These are phyloP conservation scores for Myripristis jacobus DNA, from an alignment of 2,797 vertebrate species.

Conservation along the genomic window DNA sequence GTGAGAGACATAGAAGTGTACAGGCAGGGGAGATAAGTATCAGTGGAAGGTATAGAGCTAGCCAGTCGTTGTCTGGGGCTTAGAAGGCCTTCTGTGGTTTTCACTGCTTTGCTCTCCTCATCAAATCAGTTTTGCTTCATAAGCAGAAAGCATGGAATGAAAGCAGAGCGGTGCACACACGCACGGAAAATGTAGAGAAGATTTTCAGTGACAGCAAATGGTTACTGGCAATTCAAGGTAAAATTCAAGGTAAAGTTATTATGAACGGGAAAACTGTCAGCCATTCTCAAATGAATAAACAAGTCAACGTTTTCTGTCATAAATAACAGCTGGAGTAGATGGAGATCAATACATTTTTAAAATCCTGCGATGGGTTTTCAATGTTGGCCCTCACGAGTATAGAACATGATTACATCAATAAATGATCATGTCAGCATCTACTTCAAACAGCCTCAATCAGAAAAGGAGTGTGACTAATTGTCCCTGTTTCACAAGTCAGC, in stretches of 20 bases:
- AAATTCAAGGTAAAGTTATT: conserved; percentile 5
- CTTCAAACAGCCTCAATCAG: neutral
- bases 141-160: conserved; percentile 76
- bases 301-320: neutral
- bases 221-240: conserved; percentile 1
- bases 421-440: neutral
- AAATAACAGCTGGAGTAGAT: too few species aligned
- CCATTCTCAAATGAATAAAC: neutral
- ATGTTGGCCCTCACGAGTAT: neutral
- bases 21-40: conserved; percentile 82
- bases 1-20: conserved; percentile 59
- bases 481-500: too few species aligned
- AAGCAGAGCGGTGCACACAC: conserved; percentile 58
- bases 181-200: conserved; percentile 65
- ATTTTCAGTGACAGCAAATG: conserved; percentile 37
- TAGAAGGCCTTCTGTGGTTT: conserved; percentile 82
- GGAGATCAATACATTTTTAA: neutral
- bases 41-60: conserved; percentile 77
- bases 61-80: conserved; percentile 71
- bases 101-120: conserved; percentile 76
- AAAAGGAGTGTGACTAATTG: neutral
- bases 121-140: conserved; percentile 80
- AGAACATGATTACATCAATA: neutral
- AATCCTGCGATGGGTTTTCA: neutral
- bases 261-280: neutral